Conservation (phyloP, 2,797 vertebrate genomes). For the Microchirus variegatus region DNA sequence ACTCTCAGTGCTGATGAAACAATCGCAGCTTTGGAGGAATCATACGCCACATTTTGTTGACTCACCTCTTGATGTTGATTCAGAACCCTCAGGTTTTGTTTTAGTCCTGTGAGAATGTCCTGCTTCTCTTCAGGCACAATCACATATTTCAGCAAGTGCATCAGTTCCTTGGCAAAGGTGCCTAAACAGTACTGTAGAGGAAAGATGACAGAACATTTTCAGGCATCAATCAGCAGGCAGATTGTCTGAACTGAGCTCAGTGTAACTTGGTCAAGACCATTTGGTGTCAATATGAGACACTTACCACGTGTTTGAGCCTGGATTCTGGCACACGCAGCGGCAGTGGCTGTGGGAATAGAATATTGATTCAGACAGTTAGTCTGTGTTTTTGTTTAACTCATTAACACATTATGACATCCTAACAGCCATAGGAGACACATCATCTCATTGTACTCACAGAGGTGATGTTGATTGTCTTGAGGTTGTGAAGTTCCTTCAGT, state of each 20-base stretch:
- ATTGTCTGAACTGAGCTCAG: not conserved
- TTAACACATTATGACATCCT: not conserved
- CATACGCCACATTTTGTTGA: too few relatives aligned
- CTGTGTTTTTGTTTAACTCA: not conserved
- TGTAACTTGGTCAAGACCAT: rapidly evolving
- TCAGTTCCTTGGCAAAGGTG: not conserved
- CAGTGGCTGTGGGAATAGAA: slow-evolving; percentile 8
- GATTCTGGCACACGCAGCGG: rapidly evolving
- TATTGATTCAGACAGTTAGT: not conserved
- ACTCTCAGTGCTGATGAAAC: too few relatives aligned
- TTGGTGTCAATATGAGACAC: slow-evolving; percentile 5
- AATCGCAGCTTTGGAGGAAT: too few relatives aligned
- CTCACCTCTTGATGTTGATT: rapidly evolving
- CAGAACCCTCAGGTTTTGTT: rapidly evolving
- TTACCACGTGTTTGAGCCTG: rapidly evolving
- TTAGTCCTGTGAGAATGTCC: rapidly evolving
- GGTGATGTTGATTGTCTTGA: rapidly evolving
- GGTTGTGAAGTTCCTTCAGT: rapidly evolving
- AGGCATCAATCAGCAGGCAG: not conserved
- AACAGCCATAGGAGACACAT: not conserved
- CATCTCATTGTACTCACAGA: slow-evolving; percentile 54
- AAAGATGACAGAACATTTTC: not conserved
- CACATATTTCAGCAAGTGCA: slow-evolving; percentile 5
- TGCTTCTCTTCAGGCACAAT: rapidly evolving
- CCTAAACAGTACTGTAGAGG: slow-evolving; percentile 32